These are phyloP conservation scores for Odontamblyopus lacepedii DNA, from an alignment of 2,797 vertebrate genomes.

Conservation along the genomic window DNA sequence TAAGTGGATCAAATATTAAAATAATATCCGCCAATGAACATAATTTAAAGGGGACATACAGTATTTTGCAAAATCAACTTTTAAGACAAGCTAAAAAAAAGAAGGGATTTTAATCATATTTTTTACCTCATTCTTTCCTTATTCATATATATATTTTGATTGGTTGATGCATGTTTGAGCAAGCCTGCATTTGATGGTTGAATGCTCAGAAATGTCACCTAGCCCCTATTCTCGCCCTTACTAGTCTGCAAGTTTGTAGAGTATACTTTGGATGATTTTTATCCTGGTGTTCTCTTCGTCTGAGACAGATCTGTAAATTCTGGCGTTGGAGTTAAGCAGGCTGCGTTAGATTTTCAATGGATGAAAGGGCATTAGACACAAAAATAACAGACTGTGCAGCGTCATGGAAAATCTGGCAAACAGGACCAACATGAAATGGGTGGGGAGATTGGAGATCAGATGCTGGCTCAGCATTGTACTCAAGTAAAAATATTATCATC, in stretches of 20 bases:
- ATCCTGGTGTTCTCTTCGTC: not conserved
- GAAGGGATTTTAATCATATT: too few species aligned
- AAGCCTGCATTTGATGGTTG: too few species aligned
- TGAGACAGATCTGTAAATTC: not conserved
- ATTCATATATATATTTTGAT: too few species aligned
- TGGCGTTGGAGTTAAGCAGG: not conserved
- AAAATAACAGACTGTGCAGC: not conserved
- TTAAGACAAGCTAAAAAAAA: too few species aligned
- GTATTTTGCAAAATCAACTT: not conserved
- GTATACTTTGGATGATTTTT: not conserved
- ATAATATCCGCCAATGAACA: not conserved
- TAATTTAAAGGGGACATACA: not conserved
- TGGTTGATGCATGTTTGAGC: too few species aligned
- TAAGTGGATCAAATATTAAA: not conserved
- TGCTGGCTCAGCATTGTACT: too few species aligned
- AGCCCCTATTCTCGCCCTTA: too few species aligned
- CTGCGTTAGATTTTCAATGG: conserved; percentile 5
- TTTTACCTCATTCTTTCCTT: too few species aligned
- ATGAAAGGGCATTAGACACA: not conserved
- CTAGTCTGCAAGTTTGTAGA: not conserved
- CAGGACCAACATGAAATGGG: not conserved
- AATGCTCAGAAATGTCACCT: too few species aligned
- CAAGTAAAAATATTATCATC: too few species aligned
- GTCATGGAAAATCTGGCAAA: not conserved
- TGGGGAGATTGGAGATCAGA: too few species aligned